phyloP scores from a whole-genome alignment of 2,797 vertebrate genomes.

The Euphonia xanthogaster region DNA sequence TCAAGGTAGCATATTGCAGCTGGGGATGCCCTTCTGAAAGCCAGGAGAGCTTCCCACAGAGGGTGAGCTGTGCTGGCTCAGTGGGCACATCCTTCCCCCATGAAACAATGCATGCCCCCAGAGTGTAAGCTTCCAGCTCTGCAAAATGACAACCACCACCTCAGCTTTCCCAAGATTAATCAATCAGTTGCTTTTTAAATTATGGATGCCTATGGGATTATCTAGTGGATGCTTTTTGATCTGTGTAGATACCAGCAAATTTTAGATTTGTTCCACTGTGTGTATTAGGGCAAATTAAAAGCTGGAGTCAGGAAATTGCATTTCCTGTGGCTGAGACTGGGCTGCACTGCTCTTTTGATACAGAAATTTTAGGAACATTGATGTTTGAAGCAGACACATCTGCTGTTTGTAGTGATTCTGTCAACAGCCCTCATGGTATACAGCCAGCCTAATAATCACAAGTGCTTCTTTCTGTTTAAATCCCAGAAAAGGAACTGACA shows the following conservation, averaged over 20 bases:
- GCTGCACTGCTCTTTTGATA: conserved; percentile 37
- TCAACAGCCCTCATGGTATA: conserved; percentile 73
- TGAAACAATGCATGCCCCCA: fast-evolving
- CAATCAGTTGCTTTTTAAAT: conserved; percentile 38
- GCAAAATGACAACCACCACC: background rate
- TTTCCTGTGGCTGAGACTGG: conserved; percentile 1
- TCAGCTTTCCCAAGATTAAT: conserved; percentile 45
- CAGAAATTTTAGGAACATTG: conserved; percentile 39
- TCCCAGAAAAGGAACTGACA: conserved; percentile 82
- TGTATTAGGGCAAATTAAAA: background rate
- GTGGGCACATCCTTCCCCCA: background rate
- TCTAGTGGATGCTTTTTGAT: conserved; percentile 41
- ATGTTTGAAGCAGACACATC: conserved; percentile 7
- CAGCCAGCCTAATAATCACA: conserved; percentile 83
- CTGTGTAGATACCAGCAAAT: background rate
- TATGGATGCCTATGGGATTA: background rate
- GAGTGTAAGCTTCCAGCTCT: background rate
- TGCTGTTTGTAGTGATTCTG: conserved; percentile 69
- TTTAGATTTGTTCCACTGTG: background rate
- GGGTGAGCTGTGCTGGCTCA: background rate
- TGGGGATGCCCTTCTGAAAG: background rate
- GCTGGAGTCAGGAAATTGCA: background rate
- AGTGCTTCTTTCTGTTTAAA: conserved; percentile 78
- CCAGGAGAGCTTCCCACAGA: background rate
- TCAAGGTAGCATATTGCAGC: background rate